These are phyloP conservation scores for Heliconius melpomene DNA, from an alignment of 1,140 invertebrate genomes.

Conservation along the genomic window DNA sequence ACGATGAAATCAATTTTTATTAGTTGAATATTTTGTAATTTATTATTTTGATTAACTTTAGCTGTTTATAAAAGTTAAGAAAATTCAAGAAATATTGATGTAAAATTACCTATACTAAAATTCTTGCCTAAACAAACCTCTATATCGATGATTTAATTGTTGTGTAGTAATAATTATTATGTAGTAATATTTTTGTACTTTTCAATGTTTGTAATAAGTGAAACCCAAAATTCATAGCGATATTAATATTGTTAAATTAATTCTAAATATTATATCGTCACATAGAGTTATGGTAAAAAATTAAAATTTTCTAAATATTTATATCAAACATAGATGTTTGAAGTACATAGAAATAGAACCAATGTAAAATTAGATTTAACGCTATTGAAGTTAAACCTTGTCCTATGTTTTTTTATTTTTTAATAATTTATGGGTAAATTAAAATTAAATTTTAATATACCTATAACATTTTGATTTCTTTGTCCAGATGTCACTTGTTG, in stretches of 20 bases:
- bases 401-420: neutral
- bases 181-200: conserved; percentile 28
- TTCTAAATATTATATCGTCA: neutral
- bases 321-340: neutral
- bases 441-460: conserved; percentile 4
- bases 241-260: neutral
- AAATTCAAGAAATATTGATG: neutral
- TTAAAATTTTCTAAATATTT: conserved; percentile 5
- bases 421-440: neutral
- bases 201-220: conserved; percentile 16
- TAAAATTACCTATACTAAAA: neutral
- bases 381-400: neutral
- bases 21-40: neutral
- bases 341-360: neutral
- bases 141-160: conserved; percentile 16
- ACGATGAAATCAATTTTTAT: neutral
- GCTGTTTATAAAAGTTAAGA: neutral
- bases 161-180: conserved; percentile 17
- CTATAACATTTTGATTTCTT: neutral
- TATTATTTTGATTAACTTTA: neutral
- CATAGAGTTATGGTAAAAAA: neutral
- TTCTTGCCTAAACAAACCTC: conserved; percentile 20
- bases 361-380: conserved; percentile 5
- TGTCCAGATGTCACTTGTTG: conserved; percentile 17
- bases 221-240: neutral